Conservation (phyloP, 2,113 vertebrate species). For the Atlantisia rogersi region DNA sequence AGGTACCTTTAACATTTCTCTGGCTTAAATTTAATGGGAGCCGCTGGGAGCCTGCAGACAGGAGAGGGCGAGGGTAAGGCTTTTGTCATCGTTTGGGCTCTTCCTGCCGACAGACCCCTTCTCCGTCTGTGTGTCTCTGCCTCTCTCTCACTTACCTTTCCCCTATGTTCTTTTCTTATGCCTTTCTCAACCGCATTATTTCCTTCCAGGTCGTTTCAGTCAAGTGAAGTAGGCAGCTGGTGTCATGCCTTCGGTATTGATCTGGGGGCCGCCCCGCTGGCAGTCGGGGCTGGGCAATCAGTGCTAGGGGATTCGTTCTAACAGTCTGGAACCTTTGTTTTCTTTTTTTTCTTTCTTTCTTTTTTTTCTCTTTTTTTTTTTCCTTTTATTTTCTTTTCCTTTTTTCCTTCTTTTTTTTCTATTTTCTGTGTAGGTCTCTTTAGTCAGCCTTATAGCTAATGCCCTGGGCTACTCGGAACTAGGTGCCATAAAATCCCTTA, state of each 20-base stretch:
- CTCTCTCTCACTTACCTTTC: slow-evolving; percentile 72
- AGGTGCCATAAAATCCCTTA: slow-evolving; percentile 99
- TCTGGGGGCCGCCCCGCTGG: slow-evolving; percentile 60
- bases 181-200: slow-evolving; percentile 90
- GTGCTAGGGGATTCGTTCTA: slow-evolving; percentile 94
- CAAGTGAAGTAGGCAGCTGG: slow-evolving; percentile 86
- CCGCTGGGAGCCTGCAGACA: slow-evolving; percentile 88
- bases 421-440: slow-evolving; percentile 99
- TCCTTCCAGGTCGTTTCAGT: slow-evolving; percentile 97
- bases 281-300: slow-evolving; percentile 81
- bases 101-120: slow-evolving; percentile 80
- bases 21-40: slow-evolving; percentile 98
- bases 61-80: slow-evolving; percentile 97
- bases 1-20: slow-evolving; percentile 98
- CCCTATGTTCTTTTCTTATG: slow-evolving; percentile 71
- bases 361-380: slow-evolving; percentile 80
- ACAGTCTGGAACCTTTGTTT: slow-evolving; percentile 98
- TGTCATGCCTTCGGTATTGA: slow-evolving; percentile 78
- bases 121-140: slow-evolving; percentile 83
- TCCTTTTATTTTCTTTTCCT: slow-evolving; percentile 82
- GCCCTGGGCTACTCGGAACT: slow-evolving; percentile 99
- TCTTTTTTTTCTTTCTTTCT: slow-evolving; percentile 82
- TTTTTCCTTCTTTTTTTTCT: slow-evolving; percentile 86
- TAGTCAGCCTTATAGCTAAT: slow-evolving; percentile 99
- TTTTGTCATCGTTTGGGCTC: slow-evolving; percentile 93